Evolutionary conservation across 2,888 invertebrate species (phyloP).

Genomic region (Pecten maximus): DNA sequence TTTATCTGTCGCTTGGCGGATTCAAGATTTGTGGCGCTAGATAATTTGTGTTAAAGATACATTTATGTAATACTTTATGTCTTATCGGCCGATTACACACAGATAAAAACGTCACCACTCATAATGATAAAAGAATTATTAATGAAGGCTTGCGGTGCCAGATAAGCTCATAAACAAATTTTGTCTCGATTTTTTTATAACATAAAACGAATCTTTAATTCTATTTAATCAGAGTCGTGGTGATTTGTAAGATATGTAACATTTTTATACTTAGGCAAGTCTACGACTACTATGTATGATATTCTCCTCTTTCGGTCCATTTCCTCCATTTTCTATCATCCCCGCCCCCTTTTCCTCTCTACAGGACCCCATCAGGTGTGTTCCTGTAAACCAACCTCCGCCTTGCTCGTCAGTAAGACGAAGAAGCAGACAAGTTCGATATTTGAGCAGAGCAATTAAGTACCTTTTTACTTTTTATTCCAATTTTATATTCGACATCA

Average conservation of each 20-base stretch:
- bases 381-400: neutral
- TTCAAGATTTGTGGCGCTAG: neutral
- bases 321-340: neutral
- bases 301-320: neutral
- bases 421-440: neutral
- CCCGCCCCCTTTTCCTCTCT: neutral
- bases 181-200: neutral
- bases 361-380: neutral
- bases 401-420: neutral
- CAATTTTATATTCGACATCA: neutral
- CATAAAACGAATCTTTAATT: neutral
- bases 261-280: neutral
- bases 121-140: neutral
- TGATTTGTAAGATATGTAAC: neutral
- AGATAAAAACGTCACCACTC: neutral
- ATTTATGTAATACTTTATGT: neutral
- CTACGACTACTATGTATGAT: neutral
- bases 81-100: neutral
- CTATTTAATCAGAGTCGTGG: neutral
- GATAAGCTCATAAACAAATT: neutral
- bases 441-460: neutral
- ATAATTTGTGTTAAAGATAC: neutral
- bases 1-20: neutral
- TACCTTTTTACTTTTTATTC: neutral
- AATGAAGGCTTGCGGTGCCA: neutral